Evolutionary conservation across 2,113 vertebrate species (phyloP), one percentile per base, ranked within the genome.

Genomic region (Clupea harengus): DNA sequence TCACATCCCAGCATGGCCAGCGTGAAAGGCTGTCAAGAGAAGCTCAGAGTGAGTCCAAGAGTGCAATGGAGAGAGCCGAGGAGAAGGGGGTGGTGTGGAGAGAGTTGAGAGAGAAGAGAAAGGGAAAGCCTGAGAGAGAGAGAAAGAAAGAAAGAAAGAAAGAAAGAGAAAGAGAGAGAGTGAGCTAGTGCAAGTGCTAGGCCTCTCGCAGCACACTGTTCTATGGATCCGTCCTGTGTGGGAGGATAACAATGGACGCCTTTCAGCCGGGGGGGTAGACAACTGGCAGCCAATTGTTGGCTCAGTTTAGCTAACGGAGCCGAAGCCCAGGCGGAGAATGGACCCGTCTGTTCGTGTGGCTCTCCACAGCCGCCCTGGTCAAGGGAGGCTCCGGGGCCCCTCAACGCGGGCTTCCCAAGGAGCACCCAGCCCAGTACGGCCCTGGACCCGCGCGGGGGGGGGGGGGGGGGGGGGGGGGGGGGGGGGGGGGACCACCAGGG

Each of bases 61-160:
- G 64, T 72, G 64, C 64, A 72, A 28, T 72, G 64, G 64, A 72
- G 64, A 32, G 64, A 28, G 25, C 9, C 32, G 22, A 25, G 25
- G 64, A 25, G 64, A 64, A 15, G n/a, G 11, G 6, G 28, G 64
- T 10, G 28, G 64, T 9, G 25, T 9, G 13, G 64, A 72, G 64
- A 64, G 60, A 67, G 60, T 25, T 54, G 60, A 67, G 22, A 67
- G 60, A 25, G 60, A 81, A 45, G 82, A 88, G 85, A 45, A 45
- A 67, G 39, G 50, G 54, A 72, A 10, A 84, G 50, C 28, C 20
- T 46, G 57, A 25, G 75, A 20, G 57, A 88, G 81, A 88, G 49
- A 85, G 64, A 22, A 52, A 83, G 17, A 83, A 28, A n/a, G 25
- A 57, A 57, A 57, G 54, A 57, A 57, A 57, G 17, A n/a, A 9